Evolutionary conservation across 2,797 vertebrate species (phyloP), one percentile per base, ranked within the genome.

Genomic region (Cuniculus paca): DNA sequence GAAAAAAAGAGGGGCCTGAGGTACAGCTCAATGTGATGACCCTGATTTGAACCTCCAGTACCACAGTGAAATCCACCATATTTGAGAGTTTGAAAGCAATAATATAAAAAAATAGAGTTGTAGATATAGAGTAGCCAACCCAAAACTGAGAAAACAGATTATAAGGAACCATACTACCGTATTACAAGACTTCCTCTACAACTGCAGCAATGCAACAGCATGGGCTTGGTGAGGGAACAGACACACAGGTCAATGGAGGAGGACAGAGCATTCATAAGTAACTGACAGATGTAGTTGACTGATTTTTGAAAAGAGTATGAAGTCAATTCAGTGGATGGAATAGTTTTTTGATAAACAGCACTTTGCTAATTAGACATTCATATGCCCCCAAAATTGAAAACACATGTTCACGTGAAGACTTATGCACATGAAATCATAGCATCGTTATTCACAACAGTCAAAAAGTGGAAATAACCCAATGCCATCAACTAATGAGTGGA

Each of bases 41-140:
- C 24, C 42, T 26, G 42, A 45, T 42, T 72, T 39, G 20, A 72
- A 39, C 9, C 22, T 19, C 36, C 36, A 22, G 10, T 72, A 42
- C 16, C 63, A 68, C 34, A 68, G 13, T 3, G 42, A 20, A 42
- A 39, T 80, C 86, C 24, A 68, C 58, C n/a, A 52, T 19, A 1
- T 58, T 68, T 93, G 36, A 14, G 10, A 39, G 22, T 91, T 75
- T 91, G 50, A 88, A 95, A 81, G 56, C 88, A 26, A 86, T 68
- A 87, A 72, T 93, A 79, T 42, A 36, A 60, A 82, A 82, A 82
- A 50, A 65, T 54, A 56, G 3, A 79, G 16, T 50, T 63, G 16
- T 91, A 48, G 52, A 48, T 54, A 78, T 54, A 56, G 52, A 86
- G 31, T 52, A 91, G 24, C 52, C 65, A 77, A 79, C 11, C 48